Conservation (phyloP, 2,797 vertebrate species). For the Cossypha polioptera region DNA sequence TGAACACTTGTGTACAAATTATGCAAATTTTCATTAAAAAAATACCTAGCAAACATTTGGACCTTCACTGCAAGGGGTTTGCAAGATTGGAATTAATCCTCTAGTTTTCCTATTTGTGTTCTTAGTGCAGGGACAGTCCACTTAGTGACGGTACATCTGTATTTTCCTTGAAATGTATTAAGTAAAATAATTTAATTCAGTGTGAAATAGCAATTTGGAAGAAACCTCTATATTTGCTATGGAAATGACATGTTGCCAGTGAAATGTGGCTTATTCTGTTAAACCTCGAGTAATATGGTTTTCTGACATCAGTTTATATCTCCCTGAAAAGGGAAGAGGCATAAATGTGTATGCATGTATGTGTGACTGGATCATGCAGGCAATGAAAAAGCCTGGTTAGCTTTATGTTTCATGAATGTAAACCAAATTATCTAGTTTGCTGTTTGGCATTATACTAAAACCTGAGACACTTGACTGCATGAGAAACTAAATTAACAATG, state of each 20-base stretch:
- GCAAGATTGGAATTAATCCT: background rate
- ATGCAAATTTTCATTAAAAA: background rate
- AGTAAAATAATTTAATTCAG: background rate
- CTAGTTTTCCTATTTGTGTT: background rate
- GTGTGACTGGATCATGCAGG: background rate
- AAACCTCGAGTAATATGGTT: background rate
- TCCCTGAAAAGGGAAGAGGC: background rate
- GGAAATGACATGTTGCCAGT: background rate
- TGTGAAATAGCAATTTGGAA: background rate
- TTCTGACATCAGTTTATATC: background rate
- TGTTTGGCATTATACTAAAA: background rate
- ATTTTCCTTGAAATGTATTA: background rate
- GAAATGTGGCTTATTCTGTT: background rate
- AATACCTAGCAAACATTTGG: background rate
- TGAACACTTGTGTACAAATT: background rate
- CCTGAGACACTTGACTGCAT: constrained; percentile 14
- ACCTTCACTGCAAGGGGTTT: background rate
- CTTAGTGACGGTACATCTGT: background rate
- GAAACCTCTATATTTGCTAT: background rate
- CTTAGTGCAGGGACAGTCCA: background rate
- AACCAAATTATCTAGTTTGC: background rate
- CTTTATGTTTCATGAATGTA: background rate
- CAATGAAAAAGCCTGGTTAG: background rate
- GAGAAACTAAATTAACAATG: background rate
- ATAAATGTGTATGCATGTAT: background rate